Evolutionary conservation across 2,888 invertebrate species (phyloP), one percentile per base, ranked within the genome.

Genomic region (Drosophila emarginata): DNA sequence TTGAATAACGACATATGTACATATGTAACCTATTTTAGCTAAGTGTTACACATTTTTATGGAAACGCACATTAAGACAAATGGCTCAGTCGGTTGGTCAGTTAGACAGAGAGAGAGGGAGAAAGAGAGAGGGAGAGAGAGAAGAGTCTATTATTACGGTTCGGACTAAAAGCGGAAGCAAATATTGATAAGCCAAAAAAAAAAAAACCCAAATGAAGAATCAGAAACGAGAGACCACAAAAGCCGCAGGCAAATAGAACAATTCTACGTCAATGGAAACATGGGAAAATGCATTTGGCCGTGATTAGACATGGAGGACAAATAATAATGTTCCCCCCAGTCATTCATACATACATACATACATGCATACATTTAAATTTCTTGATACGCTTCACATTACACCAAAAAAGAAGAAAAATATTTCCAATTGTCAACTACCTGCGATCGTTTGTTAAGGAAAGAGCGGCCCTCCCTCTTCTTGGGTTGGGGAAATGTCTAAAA

Each of bases 351-450:
- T 2, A 32, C 32, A 32, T 11, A 32, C 32, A 32, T 32, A 32
- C 32, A 28, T 28, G 4, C 28, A 28, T 28, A 28, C 4, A 11
- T 11, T 9, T 9, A 32, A 64, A 69, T 86, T 66, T 66, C 54
- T 32, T 7, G 32, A 81, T 87, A 70, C 86, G 71, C 56, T 18
- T 18, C 28, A 32, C 54, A 36, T 12, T 45, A 21, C 45, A 32
- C 9, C 9, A 32, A 32, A 32, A 21, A n/a, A 37, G n/a, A 37
- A 37, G 4, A 53, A 7, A 28, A 37, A 50, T 45, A 32, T 66
- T 81, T 69, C 72, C 83, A 71, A 82, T 81, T 87, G 88, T 77
- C 85, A 81, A 80, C 87, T 80, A 88, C 87, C 87, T 81, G 88
- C 77, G 61, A 51, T 45, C 4, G 45, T 21, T 45, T 45, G 4